Percentiles rank a stretch among this genome's conserved stretches.
phyloP scores from a whole-genome alignment of 1,140 invertebrate species.

The Cydia fagiglandana region DNA sequence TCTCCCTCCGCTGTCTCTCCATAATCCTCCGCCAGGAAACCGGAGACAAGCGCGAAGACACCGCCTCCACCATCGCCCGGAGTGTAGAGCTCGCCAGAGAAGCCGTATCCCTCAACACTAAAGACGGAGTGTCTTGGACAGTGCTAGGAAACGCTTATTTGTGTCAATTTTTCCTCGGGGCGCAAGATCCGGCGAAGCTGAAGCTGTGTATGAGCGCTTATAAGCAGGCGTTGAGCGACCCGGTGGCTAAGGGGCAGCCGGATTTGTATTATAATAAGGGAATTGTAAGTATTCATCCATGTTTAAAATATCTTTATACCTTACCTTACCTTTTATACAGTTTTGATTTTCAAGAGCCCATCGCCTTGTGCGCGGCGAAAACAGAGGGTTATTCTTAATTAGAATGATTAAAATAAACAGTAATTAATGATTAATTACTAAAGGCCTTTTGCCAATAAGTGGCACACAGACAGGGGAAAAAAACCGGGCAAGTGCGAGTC shows the following conservation, averaged over 20 bases:
- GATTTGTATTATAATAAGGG: constrained; percentile 94
- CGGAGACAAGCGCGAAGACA: constrained; percentile 76
- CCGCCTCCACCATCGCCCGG: constrained; percentile 83
- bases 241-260: constrained; percentile 85
- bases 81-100: constrained; percentile 91
- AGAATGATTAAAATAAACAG: too few species aligned
- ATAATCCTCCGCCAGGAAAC: constrained; percentile 88
- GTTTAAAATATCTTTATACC: too few species aligned
- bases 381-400: too few species aligned
- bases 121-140: constrained; percentile 92
- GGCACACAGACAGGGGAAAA: too few species aligned
- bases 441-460: too few species aligned
- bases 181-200: constrained; percentile 86
- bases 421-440: too few species aligned
- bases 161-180: constrained; percentile 87
- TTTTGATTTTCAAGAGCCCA: too few species aligned
- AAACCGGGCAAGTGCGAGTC: too few species aligned
- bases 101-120: constrained; percentile 88
- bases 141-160: constrained; percentile 93
- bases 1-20: constrained; percentile 90
- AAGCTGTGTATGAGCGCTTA: constrained; percentile 90
- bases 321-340: too few species aligned
- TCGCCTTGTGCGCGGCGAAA: too few species aligned
- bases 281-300: constrained; percentile 81
- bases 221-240: constrained; percentile 88